Evolutionary conservation across 2,113 vertebrate species (phyloP).

Genomic region (Equus przewalskii): DNA sequence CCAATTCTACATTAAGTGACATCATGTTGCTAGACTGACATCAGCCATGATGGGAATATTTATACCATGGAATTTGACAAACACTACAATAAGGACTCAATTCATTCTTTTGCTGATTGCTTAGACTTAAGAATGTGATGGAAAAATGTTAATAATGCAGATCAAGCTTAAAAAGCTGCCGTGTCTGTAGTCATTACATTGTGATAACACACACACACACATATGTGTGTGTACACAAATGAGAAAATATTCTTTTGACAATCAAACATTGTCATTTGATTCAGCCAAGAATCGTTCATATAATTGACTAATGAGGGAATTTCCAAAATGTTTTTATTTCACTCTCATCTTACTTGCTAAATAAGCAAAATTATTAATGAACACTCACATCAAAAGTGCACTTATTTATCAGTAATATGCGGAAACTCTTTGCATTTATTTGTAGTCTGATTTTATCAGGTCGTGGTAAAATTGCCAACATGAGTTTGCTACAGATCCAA

Average conservation of each 20-base stretch:
- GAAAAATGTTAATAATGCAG: background rate
- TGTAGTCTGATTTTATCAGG: background rate
- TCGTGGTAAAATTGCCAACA: background rate
- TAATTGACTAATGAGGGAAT: background rate
- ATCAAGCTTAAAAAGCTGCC: background rate
- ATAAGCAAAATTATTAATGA: background rate
- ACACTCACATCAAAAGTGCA: background rate
- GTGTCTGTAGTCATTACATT: background rate
- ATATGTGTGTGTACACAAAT: background rate
- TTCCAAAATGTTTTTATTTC: background rate
- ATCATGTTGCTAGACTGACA: background rate
- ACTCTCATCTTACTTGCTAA: background rate
- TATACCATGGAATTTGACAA: background rate
- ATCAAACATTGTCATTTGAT: background rate
- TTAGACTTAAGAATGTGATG: background rate
- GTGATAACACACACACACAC: accelerated
- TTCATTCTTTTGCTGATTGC: background rate
- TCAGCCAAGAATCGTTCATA: background rate
- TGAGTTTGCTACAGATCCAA: background rate
- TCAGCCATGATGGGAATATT: background rate
- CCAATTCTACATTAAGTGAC: background rate
- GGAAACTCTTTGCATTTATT: background rate
- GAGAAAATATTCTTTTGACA: background rate
- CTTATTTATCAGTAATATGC: background rate
- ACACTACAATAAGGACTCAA: background rate